These are phyloP conservation scores for Onthophagus sagittarius DNA, from an alignment of 2,888 invertebrate species.

Conservation along the genomic window DNA sequence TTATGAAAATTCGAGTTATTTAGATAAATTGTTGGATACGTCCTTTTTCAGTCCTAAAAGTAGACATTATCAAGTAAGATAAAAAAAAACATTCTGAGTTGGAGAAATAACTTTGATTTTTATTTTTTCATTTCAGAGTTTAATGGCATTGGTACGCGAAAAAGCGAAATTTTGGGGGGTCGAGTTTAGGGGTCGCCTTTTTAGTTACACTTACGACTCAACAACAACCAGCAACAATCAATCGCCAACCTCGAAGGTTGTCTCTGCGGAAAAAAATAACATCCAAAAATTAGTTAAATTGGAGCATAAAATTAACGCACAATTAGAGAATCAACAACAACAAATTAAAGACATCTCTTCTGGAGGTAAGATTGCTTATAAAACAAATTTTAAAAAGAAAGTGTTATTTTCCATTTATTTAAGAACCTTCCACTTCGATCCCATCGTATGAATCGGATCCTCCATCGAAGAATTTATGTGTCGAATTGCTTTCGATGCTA, in stretches of 20 bases:
- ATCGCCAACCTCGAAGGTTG: conserved; percentile 36
- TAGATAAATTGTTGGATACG: conserved; percentile 82
- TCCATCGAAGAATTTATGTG: conserved; percentile 52
- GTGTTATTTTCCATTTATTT: conserved; percentile 14
- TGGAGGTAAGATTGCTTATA: conserved; percentile 36
- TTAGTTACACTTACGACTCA: conserved; percentile 29
- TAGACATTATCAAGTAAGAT: conserved; percentile 62
- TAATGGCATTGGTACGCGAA: conserved; percentile 72
- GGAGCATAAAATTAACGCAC: conserved; percentile 44
- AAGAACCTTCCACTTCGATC: conserved; percentile 32
- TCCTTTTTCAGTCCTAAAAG: conserved; percentile 64
- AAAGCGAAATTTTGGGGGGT: conserved; percentile 70
- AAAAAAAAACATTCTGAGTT: not conserved
- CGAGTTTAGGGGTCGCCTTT: conserved; percentile 54
- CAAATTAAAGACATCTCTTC: conserved; percentile 29
- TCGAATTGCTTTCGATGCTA: conserved; percentile 72
- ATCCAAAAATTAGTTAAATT: conserved; percentile 46
- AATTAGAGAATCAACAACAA: conserved; percentile 40
- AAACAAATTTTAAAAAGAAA: too few relatives aligned
- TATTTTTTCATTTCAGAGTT: conserved; percentile 50
- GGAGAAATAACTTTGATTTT: not conserved
- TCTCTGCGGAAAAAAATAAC: conserved; percentile 45
- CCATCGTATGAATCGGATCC: conserved; percentile 30
- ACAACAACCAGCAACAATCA: conserved; percentile 31
- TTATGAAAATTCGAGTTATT: conserved; percentile 81